Evolutionary conservation across 2,797 vertebrate genomes (phyloP), one percentile per base, ranked within the genome.

Genomic region (Coregonus sp.): DNA sequence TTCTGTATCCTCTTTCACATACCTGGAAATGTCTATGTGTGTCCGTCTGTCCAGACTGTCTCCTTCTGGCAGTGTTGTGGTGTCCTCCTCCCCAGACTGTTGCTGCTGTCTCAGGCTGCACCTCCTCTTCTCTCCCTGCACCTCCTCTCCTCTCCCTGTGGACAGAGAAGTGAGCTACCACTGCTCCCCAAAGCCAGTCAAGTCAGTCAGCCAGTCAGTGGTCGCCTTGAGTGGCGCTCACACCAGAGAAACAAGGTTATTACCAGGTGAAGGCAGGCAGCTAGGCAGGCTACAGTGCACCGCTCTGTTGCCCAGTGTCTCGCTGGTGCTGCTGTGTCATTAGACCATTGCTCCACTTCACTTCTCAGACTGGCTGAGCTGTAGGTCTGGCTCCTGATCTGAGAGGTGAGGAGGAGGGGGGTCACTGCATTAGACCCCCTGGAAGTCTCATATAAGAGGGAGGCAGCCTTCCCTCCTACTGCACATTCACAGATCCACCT

Each of bases 261-360:
- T 47, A 47, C 80, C 76, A 81, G 80, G 81, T 76, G 82, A 86
- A 78, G 74, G 74, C 33, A 81, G 83, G 82, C 69, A 75, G 79
- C 77, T 80, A 76, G 73, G 51, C 63, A 56, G 54, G 5, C 16
- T 18, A 56, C 54, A 20, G 75, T 74, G 70, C 72, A 82, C 75
- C 15, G 65, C 86, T 87, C 81, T 73, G 77, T 83, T 81, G 75
- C 65, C 72, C 35, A n/a, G 18, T 63, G 75, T 68, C 80, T 79
- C 73, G 31, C 20, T 9, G 20, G 59, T 61, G 59, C 20, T 25
- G n/a, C 71, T 74, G 37, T 73, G 50, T 75, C 74, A 79, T 63
- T 54, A 82, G 76, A 83, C 73, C 54, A 25, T 81, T 37, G 70
- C 75, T 77, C 59, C 73, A 7, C 20, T 31, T 80, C 25, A 33